phyloP scores from a whole-genome alignment of 1,140 invertebrate genomes.

The Zophobas morio region DNA sequence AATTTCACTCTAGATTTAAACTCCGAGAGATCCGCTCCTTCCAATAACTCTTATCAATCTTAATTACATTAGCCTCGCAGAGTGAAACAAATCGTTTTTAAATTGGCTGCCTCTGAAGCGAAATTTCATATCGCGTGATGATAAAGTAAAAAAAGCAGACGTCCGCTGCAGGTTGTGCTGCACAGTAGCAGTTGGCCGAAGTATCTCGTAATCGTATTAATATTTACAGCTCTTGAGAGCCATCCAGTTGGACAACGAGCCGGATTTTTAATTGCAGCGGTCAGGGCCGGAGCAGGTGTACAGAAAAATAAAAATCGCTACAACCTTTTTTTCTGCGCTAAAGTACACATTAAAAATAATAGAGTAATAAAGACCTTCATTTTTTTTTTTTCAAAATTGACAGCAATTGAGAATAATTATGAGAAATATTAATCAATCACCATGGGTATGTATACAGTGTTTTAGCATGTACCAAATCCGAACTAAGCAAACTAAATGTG shows the following conservation, averaged over 20 bases:
- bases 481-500: too few relatives aligned
- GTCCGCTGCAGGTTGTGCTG: conserved; percentile 25
- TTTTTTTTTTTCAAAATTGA: too few relatives aligned
- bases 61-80: conserved; percentile 5
- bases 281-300: too few relatives aligned
- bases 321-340: too few relatives aligned
- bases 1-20: too few relatives aligned
- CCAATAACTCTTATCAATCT: conserved; percentile 12
- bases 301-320: too few relatives aligned
- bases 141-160: conserved; percentile 35
- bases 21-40: background rate
- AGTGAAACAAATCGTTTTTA: conserved; percentile 29
- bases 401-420: too few relatives aligned
- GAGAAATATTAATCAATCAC: too few relatives aligned
- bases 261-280: background rate
- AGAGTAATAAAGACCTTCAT: too few relatives aligned
- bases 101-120: conserved; percentile 16
- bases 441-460: too few relatives aligned
- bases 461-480: too few relatives aligned
- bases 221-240: conserved; percentile 27
- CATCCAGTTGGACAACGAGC: conserved; percentile 10
- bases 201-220: conserved; percentile 35
- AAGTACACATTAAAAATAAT: too few relatives aligned
- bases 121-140: conserved; percentile 13
- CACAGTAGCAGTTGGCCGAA: conserved; percentile 19